Evolutionary conservation across 2,797 vertebrate genomes (phyloP).

Genomic region (Dermochelys coriacea): DNA sequence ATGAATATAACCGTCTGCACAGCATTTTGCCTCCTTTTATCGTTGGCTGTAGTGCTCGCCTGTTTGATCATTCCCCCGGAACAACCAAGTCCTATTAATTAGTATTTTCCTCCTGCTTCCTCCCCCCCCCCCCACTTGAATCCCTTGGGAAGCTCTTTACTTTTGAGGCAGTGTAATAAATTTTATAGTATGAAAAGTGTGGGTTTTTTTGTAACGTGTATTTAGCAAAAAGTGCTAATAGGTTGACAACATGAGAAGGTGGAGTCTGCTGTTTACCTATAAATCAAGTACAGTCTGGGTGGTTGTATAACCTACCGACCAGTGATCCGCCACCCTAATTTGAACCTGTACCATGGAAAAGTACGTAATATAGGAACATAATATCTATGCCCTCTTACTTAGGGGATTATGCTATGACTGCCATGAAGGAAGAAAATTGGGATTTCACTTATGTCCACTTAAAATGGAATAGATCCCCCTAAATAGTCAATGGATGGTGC

Average conservation of each 20-base stretch:
- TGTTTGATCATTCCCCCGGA: slow-evolving; percentile 53
- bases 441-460: slow-evolving; percentile 22
- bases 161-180: not conserved
- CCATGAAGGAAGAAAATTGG: slow-evolving; percentile 34
- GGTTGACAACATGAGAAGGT: not conserved
- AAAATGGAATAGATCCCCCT: slow-evolving; percentile 22
- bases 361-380: slow-evolving; percentile 60
- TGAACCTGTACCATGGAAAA: slow-evolving; percentile 38
- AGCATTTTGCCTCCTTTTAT: slow-evolving; percentile 62
- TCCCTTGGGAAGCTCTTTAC: not conserved
- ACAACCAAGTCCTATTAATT: slow-evolving; percentile 37
- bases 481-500: slow-evolving; percentile 40
- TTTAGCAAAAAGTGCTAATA: slow-evolving; percentile 5
- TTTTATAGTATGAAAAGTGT: not conserved
- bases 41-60: slow-evolving; percentile 22
- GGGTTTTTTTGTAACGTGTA: slow-evolving; percentile 28
- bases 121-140: not conserved
- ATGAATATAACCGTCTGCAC: slow-evolving; percentile 46
- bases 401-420: slow-evolving; percentile 31
- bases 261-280: not conserved
- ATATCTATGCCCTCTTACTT: slow-evolving; percentile 47
- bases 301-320: slow-evolving; percentile 9
- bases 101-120: not conserved
- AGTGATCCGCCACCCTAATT: slow-evolving; percentile 16
- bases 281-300: slow-evolving; percentile 38